Percentiles rank a stretch among this genome's conserved stretches.
Conservation (phyloP, 2,797 vertebrate species). For the Muscicapa striata region DNA sequence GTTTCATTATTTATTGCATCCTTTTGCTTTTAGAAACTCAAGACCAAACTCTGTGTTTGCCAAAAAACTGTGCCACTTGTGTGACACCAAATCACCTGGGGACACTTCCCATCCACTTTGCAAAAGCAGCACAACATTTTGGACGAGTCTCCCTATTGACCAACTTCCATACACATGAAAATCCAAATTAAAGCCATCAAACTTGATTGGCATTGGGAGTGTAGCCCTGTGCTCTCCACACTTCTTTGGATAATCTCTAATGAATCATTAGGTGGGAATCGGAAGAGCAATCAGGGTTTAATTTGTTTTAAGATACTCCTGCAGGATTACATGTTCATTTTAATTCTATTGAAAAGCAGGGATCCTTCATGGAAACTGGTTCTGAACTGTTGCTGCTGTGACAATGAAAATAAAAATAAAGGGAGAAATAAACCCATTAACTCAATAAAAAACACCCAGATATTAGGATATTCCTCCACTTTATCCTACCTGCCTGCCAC, state of each 20-base stretch:
- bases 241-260: conserved; percentile 10
- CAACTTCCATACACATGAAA: not conserved
- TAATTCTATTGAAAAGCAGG: not conserved
- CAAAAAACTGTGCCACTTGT: not conserved
- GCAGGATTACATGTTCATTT: not conserved
- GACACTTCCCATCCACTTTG: not conserved
- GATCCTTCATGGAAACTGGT: not conserved
- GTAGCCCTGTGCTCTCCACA: not conserved
- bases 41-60: not conserved
- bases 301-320: conserved; percentile 7
- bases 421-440: not conserved
- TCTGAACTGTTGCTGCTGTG: not conserved
- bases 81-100: not conserved
- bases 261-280: not conserved
- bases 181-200: not conserved
- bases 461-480: not conserved
- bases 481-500: not conserved
- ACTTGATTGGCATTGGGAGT: not conserved
- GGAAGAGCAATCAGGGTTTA: conserved; percentile 1
- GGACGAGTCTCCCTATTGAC: not conserved
- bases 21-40: not conserved
- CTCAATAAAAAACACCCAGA: not conserved
- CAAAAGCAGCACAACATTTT: not conserved
- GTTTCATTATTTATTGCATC: not conserved
- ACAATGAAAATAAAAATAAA: not conserved